These are phyloP conservation scores for Dinoponera quadriceps DNA, from an alignment of 1,140 invertebrate genomes.

Conservation along the genomic window DNA sequence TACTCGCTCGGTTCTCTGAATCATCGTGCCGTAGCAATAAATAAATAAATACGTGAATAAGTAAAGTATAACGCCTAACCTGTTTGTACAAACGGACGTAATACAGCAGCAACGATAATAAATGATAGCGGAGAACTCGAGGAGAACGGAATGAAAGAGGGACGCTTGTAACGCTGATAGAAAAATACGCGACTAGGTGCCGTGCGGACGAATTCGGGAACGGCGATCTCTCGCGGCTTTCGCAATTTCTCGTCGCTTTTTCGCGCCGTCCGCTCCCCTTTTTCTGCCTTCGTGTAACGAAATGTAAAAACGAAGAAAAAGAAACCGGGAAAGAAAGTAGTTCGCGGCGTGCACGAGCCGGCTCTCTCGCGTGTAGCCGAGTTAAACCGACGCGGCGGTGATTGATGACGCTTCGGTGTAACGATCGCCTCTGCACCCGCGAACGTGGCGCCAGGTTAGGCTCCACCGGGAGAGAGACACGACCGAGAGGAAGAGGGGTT, in stretches of 20 bases:
- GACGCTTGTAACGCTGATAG: background rate
- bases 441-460: constrained; percentile 70
- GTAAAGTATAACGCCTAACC: background rate
- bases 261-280: constrained; percentile 31
- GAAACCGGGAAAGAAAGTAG: constrained; percentile 64
- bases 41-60: background rate
- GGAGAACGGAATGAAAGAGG: background rate
- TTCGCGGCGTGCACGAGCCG: constrained; percentile 70
- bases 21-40: background rate
- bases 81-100: background rate
- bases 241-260: constrained; percentile 39
- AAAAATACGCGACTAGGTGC: constrained; percentile 3
- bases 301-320: constrained; percentile 64
- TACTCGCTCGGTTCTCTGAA: too few relatives aligned
- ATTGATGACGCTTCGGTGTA: constrained; percentile 78
- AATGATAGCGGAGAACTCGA: background rate
- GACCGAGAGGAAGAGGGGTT: constrained; percentile 11
- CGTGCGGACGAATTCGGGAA: constrained; percentile 20
- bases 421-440: constrained; percentile 75
- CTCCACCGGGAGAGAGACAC: constrained; percentile 49
- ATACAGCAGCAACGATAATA: background rate
- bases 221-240: constrained; percentile 46
- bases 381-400: constrained; percentile 74
- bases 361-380: constrained; percentile 75
- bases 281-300: constrained; percentile 65